Conservation (phyloP, 2,888 invertebrate species). For the Syritta pipiens region DNA sequence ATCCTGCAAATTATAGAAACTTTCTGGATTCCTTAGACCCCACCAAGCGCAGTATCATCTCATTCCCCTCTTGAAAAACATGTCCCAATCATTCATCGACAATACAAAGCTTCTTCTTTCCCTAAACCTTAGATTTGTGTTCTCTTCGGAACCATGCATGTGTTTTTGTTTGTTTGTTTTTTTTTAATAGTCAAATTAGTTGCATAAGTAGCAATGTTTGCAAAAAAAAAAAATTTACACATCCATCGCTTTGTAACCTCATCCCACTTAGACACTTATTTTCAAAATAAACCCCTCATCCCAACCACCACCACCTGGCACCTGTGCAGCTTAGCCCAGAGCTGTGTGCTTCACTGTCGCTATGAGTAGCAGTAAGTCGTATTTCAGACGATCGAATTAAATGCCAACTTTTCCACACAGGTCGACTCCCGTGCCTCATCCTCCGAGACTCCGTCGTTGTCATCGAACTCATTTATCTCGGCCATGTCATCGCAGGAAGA, state of each 20-base stretch:
- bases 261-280: constrained; percentile 8
- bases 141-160: constrained; percentile 17
- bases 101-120: constrained; percentile 35
- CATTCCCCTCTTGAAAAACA: constrained; percentile 41
- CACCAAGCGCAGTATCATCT: too few relatives aligned
- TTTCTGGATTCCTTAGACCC: too few relatives aligned
- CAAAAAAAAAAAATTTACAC: constrained; percentile 6
- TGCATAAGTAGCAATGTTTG: constrained; percentile 7
- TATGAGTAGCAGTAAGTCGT: not conserved
- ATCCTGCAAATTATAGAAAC: too few relatives aligned
- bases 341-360: constrained; percentile 18
- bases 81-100: constrained; percentile 24
- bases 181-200: not conserved
- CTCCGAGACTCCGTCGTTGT: constrained; percentile 89
- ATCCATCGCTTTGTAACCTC: constrained; percentile 4
- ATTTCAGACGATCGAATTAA: not conserved
- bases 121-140: constrained; percentile 13
- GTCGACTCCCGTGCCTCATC: constrained; percentile 82
- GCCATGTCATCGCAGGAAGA: constrained; percentile 96
- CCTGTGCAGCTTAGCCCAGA: constrained; percentile 17
- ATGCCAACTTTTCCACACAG: constrained; percentile 69
- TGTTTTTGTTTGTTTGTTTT: constrained; percentile 4
- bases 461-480: constrained; percentile 92
- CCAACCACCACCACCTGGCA: not conserved
- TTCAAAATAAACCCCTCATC: not conserved